Conservation (phyloP, 2,888 invertebrate genomes). For the Phaonia tiefii region DNA sequence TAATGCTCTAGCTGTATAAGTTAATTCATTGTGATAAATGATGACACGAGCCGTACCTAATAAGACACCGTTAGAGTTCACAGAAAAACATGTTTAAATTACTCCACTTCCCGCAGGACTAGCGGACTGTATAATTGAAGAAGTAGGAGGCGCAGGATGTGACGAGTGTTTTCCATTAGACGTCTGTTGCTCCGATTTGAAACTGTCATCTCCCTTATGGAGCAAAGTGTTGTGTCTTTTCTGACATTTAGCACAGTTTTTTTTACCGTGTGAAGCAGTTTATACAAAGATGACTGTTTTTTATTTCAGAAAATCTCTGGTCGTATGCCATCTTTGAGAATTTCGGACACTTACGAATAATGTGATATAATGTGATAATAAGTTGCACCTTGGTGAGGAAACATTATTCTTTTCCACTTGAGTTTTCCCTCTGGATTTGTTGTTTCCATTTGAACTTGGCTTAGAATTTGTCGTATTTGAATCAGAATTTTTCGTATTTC, state of each 20-base stretch:
- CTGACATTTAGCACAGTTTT: neutral
- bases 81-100: too few relatives aligned
- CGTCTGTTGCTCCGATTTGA: too few relatives aligned
- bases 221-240: too few relatives aligned
- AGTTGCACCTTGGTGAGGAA: neutral
- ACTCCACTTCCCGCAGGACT: too few relatives aligned
- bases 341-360: neutral
- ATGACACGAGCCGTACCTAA: neutral
- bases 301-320: neutral
- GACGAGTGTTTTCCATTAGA: too few relatives aligned
- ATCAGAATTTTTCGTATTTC: neutral
- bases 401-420: neutral
- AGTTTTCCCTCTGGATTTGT: neutral
- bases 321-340: neutral
- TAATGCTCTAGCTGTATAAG: neutral
- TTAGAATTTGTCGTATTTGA: too few relatives aligned
- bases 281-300: neutral
- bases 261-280: neutral
- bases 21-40: neutral
- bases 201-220: neutral
- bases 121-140: too few relatives aligned
- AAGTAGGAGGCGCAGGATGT: too few relatives aligned
- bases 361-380: neutral
- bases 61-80: neutral
- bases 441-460: neutral